These are phyloP conservation scores for Sarcoramphus papa DNA, from an alignment of 2,797 vertebrate genomes.

Conservation along the genomic window DNA sequence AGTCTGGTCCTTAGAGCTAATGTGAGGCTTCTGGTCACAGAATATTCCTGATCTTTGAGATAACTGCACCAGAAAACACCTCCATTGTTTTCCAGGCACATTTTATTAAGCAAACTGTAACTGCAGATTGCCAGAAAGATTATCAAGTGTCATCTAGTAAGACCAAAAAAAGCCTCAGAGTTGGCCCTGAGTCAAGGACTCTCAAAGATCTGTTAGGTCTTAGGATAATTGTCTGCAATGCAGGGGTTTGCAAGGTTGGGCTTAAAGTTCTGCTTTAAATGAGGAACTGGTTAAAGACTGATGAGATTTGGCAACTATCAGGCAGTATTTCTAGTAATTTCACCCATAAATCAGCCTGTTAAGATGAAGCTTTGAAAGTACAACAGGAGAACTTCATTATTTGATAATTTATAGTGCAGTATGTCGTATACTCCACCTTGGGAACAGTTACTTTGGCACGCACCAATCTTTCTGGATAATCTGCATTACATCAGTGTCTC, in stretches of 20 bases:
- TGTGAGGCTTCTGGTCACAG: conserved; percentile 1
- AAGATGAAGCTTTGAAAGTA: conserved; percentile 52
- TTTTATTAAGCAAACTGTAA: conserved; percentile 12
- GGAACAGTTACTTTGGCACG: conserved; percentile 59
- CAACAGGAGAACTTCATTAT: conserved; percentile 53
- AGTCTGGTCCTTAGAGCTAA: neutral
- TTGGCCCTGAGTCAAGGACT: neutral
- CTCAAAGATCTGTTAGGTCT: neutral
- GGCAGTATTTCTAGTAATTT: conserved; percentile 46
- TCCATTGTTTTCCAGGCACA: neutral
- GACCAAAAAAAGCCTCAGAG: neutral
- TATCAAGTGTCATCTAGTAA: conserved; percentile 3
- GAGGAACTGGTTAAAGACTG: conserved; percentile 42
- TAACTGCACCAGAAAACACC: conserved; percentile 8
- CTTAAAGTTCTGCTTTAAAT: conserved; percentile 32
- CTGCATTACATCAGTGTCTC: conserved; percentile 61
- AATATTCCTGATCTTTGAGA: conserved; percentile 14
- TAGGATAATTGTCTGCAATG: neutral
- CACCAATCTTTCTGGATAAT: conserved; percentile 59
- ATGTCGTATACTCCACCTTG: conserved; percentile 29
- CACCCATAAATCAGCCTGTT: conserved; percentile 48
- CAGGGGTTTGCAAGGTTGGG: neutral
- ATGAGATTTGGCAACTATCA: conserved; percentile 42
- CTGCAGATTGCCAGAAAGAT: conserved; percentile 57
- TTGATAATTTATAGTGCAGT: conserved; percentile 43